Evolutionary conservation across 2,888 invertebrate genomes (phyloP).

Genomic region (Unio pictorum): DNA sequence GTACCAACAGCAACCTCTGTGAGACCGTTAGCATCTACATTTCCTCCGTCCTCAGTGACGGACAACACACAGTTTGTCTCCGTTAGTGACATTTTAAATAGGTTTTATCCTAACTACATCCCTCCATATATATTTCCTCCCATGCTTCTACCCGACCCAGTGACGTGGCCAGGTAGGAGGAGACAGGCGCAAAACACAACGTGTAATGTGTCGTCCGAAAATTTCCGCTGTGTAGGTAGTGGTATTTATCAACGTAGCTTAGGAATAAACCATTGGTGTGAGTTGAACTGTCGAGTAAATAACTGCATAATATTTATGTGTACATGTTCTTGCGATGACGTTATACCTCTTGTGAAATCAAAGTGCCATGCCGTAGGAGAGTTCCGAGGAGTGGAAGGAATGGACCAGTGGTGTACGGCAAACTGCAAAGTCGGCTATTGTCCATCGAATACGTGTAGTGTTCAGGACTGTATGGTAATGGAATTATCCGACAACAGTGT

Average conservation of each 20-base stretch:
- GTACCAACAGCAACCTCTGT: slow-evolving; percentile 6
- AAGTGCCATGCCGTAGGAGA: slow-evolving; percentile 51
- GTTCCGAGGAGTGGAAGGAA: slow-evolving; percentile 47
- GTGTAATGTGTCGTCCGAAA: slow-evolving; percentile 37
- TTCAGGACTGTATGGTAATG: slow-evolving; percentile 31
- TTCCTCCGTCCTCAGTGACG: background rate
- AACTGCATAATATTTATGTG: slow-evolving; percentile 44
- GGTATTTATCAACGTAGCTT: slow-evolving; percentile 41
- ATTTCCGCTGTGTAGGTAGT: slow-evolving; percentile 39
- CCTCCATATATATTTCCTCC: slow-evolving; percentile 25
- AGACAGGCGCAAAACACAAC: slow-evolving; percentile 1
- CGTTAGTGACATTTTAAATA: slow-evolving; percentile 28
- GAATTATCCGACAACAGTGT: background rate
- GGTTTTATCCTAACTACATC: slow-evolving; percentile 28
- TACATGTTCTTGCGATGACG: slow-evolving; percentile 41
- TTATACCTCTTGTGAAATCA: slow-evolving; percentile 7
- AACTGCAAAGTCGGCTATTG: slow-evolving; percentile 59
- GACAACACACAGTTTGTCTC: slow-evolving; percentile 35
- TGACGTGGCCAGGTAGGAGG: too few relatives aligned
- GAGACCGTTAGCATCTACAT: background rate
- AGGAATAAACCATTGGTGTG: slow-evolving; percentile 44
- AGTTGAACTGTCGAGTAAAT: slow-evolving; percentile 34
- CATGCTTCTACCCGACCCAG: too few relatives aligned
- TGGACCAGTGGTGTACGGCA: slow-evolving; percentile 61
- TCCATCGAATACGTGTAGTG: slow-evolving; percentile 44